A percentile compares a stretch with the other conserved stretches of the same genome.
phyloP scores from a whole-genome alignment of 2,797 vertebrate genomes.

The Sebastes dallii region DNA sequence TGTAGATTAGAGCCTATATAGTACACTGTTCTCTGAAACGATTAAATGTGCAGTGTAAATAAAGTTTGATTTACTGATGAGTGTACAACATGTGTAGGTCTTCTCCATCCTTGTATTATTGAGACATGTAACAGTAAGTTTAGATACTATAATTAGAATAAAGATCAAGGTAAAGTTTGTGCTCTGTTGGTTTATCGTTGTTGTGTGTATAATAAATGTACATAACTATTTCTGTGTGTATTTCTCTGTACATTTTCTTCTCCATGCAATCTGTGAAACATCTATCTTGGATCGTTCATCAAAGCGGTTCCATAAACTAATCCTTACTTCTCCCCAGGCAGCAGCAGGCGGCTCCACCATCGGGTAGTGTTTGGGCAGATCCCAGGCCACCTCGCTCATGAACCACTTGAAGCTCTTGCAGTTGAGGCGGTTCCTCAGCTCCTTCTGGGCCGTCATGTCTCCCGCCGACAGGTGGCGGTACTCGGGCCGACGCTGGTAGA shows the following conservation, averaged over 20 bases:
- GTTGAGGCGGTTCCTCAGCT: slow-evolving; percentile 87
- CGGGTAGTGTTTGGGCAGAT: slow-evolving; percentile 94
- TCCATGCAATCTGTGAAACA: not conserved
- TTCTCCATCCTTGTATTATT: not conserved
- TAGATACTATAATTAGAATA: not conserved
- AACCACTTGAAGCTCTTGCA: slow-evolving; percentile 97
- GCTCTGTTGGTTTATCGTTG: not conserved
- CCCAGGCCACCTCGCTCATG: slow-evolving; percentile 96
- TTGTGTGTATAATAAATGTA: not conserved
- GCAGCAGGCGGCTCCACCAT: slow-evolving; percentile 95
- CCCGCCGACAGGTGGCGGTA: slow-evolving; percentile 96
- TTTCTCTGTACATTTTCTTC: not conserved
- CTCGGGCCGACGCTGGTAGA: slow-evolving; percentile 96
- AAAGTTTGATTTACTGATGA: not conserved
- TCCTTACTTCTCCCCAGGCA: slow-evolving; percentile 92
- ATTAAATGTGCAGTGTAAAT: not conserved
- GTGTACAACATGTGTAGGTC: not conserved
- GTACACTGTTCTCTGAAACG: not conserved
- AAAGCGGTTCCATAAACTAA: not conserved
- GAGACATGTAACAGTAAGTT: not conserved
- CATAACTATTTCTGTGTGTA: not conserved
- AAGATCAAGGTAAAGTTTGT: not conserved
- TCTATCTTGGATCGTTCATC: not conserved
- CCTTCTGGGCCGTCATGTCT: slow-evolving; percentile 90
- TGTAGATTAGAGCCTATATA: not conserved